phyloP scores from a whole-genome alignment of 2,888 invertebrate genomes.

The Polia nebulosa region DNA sequence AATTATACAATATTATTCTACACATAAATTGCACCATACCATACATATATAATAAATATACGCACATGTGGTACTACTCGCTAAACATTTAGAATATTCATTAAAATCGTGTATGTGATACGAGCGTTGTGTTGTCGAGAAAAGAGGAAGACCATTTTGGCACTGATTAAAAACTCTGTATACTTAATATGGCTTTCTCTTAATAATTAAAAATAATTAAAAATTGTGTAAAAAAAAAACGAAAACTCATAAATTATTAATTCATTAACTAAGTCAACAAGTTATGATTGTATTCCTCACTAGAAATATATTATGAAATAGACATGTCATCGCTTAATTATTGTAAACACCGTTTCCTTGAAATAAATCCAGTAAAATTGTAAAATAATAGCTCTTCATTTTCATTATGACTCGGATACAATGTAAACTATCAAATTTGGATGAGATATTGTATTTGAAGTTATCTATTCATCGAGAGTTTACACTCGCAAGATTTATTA shows the following conservation, averaged over 20 bases:
- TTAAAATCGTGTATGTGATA: constrained; percentile 39
- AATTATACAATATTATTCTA: constrained; percentile 21
- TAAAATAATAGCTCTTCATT: no score
- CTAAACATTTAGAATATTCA: constrained; percentile 53
- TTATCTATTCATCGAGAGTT: no score
- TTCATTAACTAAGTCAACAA: constrained; percentile 53
- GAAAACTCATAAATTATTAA: constrained; percentile 47
- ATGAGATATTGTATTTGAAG: no score
- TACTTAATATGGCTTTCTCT: constrained; percentile 40
- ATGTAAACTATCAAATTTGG: no score
- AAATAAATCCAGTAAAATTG: no score
- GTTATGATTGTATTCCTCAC: constrained; percentile 40
- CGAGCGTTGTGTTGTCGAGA: constrained; percentile 12
- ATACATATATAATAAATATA: constrained; percentile 17
- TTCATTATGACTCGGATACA: no score
- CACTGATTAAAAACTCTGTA: constrained; percentile 49
- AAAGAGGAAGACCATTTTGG: constrained; percentile 54
- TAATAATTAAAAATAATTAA: constrained; percentile 33
- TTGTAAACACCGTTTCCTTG: no score
- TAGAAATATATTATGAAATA: constrained; percentile 37
- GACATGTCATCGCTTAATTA: no score
- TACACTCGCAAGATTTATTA: no score
- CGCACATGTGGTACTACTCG: constrained; percentile 14
- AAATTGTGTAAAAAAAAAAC: constrained; percentile 31
- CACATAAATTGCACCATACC: constrained; percentile 29